Conservation (phyloP, 2,113 vertebrate species). For the Syrrhaptes paradoxus region DNA sequence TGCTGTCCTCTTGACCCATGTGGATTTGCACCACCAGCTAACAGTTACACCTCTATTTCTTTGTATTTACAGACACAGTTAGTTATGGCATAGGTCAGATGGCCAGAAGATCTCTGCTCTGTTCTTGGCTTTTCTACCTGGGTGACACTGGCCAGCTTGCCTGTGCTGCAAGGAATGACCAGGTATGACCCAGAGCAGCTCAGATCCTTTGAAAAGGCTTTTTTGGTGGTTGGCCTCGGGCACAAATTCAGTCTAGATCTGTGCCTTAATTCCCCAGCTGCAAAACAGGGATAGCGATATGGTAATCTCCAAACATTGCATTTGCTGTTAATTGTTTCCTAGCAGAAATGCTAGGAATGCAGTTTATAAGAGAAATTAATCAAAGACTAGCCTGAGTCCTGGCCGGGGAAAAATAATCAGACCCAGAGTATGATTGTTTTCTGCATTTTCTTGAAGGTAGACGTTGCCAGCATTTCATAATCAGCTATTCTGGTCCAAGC, state of each 20-base stretch:
- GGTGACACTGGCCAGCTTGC: background rate
- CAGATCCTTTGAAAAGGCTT: background rate
- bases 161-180: background rate
- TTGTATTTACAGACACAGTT: background rate
- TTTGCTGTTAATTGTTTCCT: background rate
- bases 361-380: conserved; percentile 47
- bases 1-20: background rate
- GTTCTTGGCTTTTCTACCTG: background rate
- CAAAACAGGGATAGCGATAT: background rate
- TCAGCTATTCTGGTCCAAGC: conserved; percentile 15
- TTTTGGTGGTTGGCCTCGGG: background rate
- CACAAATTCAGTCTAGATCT: background rate
- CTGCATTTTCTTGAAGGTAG: conserved; percentile 35
- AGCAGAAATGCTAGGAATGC: conserved; percentile 28
- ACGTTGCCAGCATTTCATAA: conserved; percentile 41
- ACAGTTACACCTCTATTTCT: background rate
- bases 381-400: conserved; percentile 28
- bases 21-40: background rate
- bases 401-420: conserved; percentile 18
- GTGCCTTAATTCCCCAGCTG: background rate
- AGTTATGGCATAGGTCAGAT: background rate
- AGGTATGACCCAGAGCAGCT: background rate
- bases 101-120: background rate
- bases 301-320: background rate
- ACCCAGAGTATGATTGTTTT: conserved; percentile 7